phyloP scores from a whole-genome alignment of 2,888 invertebrate genomes.

The Halictus quadricinctus region DNA sequence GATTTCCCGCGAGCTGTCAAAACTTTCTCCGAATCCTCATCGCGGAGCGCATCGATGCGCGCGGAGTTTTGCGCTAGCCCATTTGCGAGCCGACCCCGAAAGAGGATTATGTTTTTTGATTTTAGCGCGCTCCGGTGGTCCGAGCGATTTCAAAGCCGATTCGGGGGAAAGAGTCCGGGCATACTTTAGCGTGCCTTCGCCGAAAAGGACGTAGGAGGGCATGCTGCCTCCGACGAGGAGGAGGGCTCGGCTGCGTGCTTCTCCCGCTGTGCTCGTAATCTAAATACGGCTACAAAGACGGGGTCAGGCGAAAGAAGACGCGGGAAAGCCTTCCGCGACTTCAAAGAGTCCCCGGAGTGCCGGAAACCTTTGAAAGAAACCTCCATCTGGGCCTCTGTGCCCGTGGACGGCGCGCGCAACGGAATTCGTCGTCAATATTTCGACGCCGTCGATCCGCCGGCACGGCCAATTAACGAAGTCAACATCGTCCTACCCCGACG shows the following conservation, averaged over 20 bases:
- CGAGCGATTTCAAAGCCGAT: conserved; percentile 45
- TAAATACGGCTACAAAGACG: conserved; percentile 58
- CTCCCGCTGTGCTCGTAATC: conserved; percentile 47
- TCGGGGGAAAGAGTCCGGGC: conserved; percentile 21
- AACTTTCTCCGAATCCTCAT: background rate
- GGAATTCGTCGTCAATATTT: conserved; percentile 61
- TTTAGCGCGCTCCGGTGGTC: conserved; percentile 17
- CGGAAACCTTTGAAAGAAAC: conserved; percentile 5
- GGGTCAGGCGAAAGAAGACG: conserved; percentile 46
- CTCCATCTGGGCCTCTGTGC: background rate
- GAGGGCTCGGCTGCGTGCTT: conserved; percentile 37
- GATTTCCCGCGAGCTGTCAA: background rate
- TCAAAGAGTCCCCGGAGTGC: conserved; percentile 51
- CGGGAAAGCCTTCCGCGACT: conserved; percentile 31
- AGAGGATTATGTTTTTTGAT: conserved; percentile 42
- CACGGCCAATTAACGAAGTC: conserved; percentile 56
- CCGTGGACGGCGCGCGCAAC: background rate
- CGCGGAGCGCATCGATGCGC: background rate
- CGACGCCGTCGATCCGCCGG: conserved; percentile 26
- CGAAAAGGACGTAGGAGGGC: conserved; percentile 22
- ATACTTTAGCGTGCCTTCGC: background rate
- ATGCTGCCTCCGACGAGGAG: conserved; percentile 1
- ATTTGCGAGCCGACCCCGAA: background rate
- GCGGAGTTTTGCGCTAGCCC: background rate
- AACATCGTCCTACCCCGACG: conserved; percentile 39